These are phyloP conservation scores for Xerus rutilus DNA, from an alignment of 2,797 vertebrate genomes.

Conservation along the genomic window DNA sequence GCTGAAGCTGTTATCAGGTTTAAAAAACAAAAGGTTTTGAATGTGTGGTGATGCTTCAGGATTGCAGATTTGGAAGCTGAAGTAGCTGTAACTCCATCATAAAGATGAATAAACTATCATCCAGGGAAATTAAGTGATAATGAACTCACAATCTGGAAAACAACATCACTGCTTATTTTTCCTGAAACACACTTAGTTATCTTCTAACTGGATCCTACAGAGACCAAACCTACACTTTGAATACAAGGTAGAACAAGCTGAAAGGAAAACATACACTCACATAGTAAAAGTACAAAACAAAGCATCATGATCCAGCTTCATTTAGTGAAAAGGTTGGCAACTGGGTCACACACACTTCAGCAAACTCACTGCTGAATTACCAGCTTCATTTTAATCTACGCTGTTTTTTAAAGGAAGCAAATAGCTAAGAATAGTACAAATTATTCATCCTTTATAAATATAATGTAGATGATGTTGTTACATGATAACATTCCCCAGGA, in stretches of 20 bases:
- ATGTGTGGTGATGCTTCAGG: neutral
- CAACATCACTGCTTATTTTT: conserved; percentile 6
- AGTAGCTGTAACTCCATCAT: conserved; percentile 47
- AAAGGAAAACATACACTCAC: neutral
- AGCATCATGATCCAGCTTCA: neutral
- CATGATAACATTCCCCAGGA: neutral
- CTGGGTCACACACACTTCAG: neutral
- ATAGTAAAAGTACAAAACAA: neutral
- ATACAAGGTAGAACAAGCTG: neutral
- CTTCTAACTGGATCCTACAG: neutral
- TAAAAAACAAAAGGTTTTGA: conserved; percentile 30
- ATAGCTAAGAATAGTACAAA: conserved; percentile 62
- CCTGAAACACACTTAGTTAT: conserved; percentile 23
- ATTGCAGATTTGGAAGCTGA: conserved; percentile 32
- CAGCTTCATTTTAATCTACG: conserved; percentile 55
- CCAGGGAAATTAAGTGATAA: conserved; percentile 57
- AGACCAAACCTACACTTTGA: neutral
- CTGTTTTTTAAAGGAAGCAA: conserved; percentile 61
- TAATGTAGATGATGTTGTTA: conserved; percentile 36
- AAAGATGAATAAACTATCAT: conserved; percentile 60
- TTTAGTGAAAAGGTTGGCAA: conserved; percentile 27
- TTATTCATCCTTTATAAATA: conserved; percentile 74
- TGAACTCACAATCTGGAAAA: conserved; percentile 55
- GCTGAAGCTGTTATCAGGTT: neutral
- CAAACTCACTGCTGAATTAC: conserved; percentile 52